Conservation (phyloP, 2,888 invertebrate species). For the Lutraria lutraria region DNA sequence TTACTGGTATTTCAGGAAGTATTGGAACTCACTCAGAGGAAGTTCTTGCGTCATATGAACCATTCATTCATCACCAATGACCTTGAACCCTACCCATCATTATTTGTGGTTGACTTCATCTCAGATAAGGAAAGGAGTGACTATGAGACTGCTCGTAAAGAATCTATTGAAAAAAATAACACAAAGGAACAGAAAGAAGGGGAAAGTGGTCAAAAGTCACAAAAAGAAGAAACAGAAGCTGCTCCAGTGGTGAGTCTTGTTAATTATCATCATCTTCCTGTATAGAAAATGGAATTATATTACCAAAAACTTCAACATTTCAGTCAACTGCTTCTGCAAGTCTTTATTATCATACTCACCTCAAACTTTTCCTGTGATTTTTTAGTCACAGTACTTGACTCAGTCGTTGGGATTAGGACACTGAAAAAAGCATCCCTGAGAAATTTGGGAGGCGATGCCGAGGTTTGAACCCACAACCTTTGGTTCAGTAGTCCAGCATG, state of each 20-base stretch:
- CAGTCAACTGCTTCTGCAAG: no score
- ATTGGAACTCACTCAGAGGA: conserved; percentile 84
- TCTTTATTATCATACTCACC: no score
- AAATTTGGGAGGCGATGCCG: no score
- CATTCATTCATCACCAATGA: conserved; percentile 75
- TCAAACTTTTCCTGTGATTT: no score
- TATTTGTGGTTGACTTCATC: conserved; percentile 80
- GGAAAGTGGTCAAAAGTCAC: not conserved
- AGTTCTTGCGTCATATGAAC: conserved; percentile 82
- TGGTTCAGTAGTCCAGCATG: no score
- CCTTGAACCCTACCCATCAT: conserved; percentile 79
- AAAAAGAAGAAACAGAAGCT: conserved; percentile 3
- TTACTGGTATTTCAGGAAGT: conserved; percentile 81
- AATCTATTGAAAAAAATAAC: conserved; percentile 7
- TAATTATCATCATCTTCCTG: not conserved
- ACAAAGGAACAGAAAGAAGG: not conserved
- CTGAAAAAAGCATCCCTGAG: no score
- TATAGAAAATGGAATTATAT: no score
- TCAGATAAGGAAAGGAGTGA: conserved; percentile 56
- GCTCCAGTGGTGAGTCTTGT: not conserved
- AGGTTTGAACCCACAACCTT: no score
- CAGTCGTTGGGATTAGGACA: no score
- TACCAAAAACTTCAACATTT: no score
- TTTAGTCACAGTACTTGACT: no score
- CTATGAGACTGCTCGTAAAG: conserved; percentile 33